A percentile compares a stretch with the other conserved stretches of the same genome.
Conservation (phyloP, 2,113 vertebrate genomes). For the Parus major region DNA sequence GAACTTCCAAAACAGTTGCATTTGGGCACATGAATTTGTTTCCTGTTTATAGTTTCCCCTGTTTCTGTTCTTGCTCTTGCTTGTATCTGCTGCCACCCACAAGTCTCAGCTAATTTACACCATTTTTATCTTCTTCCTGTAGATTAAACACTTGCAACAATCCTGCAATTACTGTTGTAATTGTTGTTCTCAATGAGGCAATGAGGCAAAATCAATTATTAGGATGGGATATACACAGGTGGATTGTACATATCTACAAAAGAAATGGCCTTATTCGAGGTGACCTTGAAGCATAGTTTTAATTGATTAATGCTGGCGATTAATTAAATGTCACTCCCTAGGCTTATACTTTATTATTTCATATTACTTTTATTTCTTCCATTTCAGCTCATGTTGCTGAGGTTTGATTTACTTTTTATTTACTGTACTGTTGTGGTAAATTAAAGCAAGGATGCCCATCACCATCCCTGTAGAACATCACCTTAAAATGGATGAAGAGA, state of each 20-base stretch:
- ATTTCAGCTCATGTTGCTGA: background rate
- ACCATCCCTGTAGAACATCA: background rate
- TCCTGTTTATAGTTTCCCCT: background rate
- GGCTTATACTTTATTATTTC: background rate
- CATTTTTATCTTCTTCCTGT: background rate
- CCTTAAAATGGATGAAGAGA: background rate
- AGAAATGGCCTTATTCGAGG: background rate
- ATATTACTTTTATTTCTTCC: background rate
- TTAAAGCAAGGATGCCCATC: background rate
- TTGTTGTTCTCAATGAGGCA: too few relatives aligned
- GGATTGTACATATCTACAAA: background rate
- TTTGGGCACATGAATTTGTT: background rate
- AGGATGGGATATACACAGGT: background rate
- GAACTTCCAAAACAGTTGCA: background rate
- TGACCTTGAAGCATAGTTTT: background rate
- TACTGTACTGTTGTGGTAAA: background rate
- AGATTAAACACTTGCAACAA: background rate
- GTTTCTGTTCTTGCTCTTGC: background rate
- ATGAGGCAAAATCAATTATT: background rate
- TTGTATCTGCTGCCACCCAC: background rate
- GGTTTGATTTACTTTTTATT: background rate
- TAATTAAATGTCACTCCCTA: background rate
- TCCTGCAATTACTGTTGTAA: background rate
- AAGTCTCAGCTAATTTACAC: background rate
- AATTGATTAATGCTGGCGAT: background rate